Conservation (phyloP, 2,113 vertebrate genomes). For the Clupea harengus region DNA sequence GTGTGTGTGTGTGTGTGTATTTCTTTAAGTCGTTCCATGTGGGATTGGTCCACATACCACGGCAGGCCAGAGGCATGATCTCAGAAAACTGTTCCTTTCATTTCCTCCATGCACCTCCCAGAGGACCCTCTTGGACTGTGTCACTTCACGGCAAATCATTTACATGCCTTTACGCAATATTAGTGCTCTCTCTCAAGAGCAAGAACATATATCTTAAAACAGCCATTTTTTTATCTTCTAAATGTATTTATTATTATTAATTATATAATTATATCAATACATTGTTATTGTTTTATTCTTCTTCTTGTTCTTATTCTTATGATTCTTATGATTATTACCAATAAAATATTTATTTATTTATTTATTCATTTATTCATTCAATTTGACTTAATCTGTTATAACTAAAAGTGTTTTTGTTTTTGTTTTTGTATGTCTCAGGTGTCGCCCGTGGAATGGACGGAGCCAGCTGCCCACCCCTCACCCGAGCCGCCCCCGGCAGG, state of each 20-base stretch:
- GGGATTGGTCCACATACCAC: conserved; percentile 17
- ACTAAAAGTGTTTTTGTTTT: neutral
- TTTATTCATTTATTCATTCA: too few relatives aligned
- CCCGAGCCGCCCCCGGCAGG: conserved; percentile 76
- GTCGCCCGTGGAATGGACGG: conserved; percentile 80
- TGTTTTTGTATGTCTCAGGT: conserved; percentile 67
- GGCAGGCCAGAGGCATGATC: conserved; percentile 15
- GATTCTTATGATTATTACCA: too few relatives aligned
- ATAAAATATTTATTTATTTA: too few relatives aligned
- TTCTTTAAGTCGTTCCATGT: conserved; percentile 16
- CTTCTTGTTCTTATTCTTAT: too few relatives aligned
- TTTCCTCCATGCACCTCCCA: neutral
- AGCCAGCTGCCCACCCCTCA: conserved; percentile 83
- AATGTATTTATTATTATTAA: too few relatives aligned
- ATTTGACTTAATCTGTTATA: too few relatives aligned
- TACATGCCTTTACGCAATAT: conserved; percentile 2
- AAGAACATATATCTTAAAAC: neutral
- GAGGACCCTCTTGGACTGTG: conserved; percentile 14
- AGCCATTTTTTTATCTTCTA: neutral
- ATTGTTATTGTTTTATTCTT: neutral
- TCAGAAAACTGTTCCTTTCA: conserved; percentile 19
- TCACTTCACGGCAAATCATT: conserved; percentile 2
- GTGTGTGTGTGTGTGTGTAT: neutral
- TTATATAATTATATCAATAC: too few relatives aligned
- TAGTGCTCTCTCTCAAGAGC: neutral